Percentiles rank a stretch among this genome's conserved stretches.
Evolutionary conservation across 2,888 invertebrate genomes (phyloP).

Genomic region (Frankliniella fusca): DNA sequence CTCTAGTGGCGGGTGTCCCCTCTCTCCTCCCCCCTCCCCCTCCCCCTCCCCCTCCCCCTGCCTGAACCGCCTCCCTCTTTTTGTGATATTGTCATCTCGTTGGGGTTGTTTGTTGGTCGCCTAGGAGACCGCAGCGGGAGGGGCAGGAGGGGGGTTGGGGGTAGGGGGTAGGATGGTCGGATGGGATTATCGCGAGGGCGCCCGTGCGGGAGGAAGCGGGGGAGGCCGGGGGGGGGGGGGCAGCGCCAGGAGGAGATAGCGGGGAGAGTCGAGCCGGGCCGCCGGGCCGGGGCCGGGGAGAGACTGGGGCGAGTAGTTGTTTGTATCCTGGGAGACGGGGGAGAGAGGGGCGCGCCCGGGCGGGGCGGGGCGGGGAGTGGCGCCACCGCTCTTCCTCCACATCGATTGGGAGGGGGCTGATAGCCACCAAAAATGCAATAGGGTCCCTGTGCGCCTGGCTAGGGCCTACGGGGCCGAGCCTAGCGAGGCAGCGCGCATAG

Average conservation of each 20-base stretch:
- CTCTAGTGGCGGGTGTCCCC: no score
- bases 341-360: not conserved
- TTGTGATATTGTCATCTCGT: no score
- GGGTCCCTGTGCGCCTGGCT: not conserved
- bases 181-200: no score
- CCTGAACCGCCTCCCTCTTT: no score
- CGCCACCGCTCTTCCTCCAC: not conserved
- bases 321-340: slow-evolving; percentile 8
- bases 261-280: not conserved
- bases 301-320: not conserved
- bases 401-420: not conserved
- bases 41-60: no score
- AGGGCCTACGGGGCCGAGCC: not conserved
- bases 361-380: not conserved
- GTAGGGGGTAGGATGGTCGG: not conserved
- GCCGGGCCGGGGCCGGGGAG: not conserved
- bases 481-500: not conserved
- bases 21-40: no score
- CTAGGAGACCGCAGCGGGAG: not conserved
- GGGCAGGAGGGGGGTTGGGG: not conserved
- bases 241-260: slow-evolving; percentile 13
- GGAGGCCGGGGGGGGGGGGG: not conserved
- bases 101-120: no score
- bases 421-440: not conserved
- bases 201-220: not conserved